Evolutionary conservation across 1,140 invertebrate genomes (phyloP), one percentile per base, ranked within the genome.

Genomic region (Neodiprion fabricii): DNA sequence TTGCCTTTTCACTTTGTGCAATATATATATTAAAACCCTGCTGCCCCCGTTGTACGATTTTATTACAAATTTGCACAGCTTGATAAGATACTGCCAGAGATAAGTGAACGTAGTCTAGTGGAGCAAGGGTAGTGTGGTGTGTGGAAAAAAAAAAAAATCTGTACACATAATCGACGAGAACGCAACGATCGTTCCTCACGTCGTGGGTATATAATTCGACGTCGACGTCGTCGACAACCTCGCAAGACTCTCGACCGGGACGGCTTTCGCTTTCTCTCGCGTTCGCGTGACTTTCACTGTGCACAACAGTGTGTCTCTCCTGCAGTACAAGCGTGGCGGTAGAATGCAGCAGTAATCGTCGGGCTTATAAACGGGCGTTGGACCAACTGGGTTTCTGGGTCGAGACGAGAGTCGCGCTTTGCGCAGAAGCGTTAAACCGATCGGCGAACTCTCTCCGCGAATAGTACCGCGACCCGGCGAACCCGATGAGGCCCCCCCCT

Each of bases 221-320:
- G 28, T 40, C 5, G 28, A 40, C 28, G 28, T 40, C 28, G 28
- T 40, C 28, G 28, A 40, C 28, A 5, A 40, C 28, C 28, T n/a
- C 53, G 53, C 53, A n/a, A 12, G 11, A 61, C 11, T n/a, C 11
- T 61, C 53, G 53, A 11, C 17, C 17, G 17, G 53, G 7, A 61
- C 53, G 53, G 53, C 53, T 61, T 61, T 61, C 53, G 53, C 53
- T 61, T 61, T 61, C 53, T 61, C 53, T 61, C 1, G 53, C 53
- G 53, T 61, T n/a, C 53, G 53, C 53, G 53, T 61, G 53, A 61
- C 53, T 61, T 61, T 61, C 53, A 61, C 53, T 61, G 53, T 61
- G 53, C 11, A 11, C 11, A 8, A 3, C 53, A 61, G n/a, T 61
- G 53, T n/a, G 28, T 40, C 28, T 40, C 28, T 40, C 28, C 28